Evolutionary conservation across 2,797 vertebrate genomes (phyloP).

Genomic region (Gadopsis bispinosus): DNA sequence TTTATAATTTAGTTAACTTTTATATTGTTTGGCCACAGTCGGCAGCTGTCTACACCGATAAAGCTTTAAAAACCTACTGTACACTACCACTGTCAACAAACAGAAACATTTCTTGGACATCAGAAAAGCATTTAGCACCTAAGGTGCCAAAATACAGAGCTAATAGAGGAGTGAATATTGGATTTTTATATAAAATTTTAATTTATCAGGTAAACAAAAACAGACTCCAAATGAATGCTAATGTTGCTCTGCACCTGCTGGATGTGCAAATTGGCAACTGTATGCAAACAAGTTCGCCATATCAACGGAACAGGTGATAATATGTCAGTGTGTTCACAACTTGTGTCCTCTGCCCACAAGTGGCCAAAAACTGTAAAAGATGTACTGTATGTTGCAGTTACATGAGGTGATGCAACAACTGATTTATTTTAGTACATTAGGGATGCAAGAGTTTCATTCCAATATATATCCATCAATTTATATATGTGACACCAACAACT

Average conservation of each 20-base stretch:
- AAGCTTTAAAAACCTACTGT: neutral
- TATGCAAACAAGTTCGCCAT: neutral
- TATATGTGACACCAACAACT: neutral
- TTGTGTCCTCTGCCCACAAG: neutral
- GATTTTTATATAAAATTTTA: neutral
- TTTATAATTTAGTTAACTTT: neutral
- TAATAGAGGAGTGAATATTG: neutral
- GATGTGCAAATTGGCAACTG: neutral
- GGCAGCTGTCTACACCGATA: neutral
- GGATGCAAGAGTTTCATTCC: neutral
- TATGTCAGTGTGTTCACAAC: neutral
- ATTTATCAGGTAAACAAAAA: neutral
- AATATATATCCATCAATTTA: neutral
- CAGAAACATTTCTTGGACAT: neutral
- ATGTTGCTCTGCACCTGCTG: neutral
- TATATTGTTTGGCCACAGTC: neutral
- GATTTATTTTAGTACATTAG: neutral
- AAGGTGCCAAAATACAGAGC: neutral
- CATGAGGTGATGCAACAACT: neutral
- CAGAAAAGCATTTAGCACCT: neutral
- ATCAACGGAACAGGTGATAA: neutral
- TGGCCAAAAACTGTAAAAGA: neutral
- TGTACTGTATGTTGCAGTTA: neutral
- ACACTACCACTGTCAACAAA: neutral
- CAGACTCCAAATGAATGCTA: neutral